Conservation (phyloP, 2,888 invertebrate genomes). For the Zaprionus obscuricornis region DNA sequence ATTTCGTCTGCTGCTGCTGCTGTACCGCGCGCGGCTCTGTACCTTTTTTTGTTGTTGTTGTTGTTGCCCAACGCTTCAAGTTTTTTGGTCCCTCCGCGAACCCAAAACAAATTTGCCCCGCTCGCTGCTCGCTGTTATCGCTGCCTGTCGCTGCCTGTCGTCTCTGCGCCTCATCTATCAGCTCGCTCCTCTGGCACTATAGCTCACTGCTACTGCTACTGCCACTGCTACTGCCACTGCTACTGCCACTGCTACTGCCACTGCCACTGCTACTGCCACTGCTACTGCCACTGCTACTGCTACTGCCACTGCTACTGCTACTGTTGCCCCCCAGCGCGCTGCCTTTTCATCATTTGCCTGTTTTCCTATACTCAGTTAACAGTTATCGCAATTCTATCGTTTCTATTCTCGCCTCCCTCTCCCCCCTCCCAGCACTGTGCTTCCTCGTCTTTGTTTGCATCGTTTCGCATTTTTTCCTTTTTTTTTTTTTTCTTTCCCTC, state of each 20-base stretch:
- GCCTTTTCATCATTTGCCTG: too few species aligned
- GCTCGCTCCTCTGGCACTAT: background rate
- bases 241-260: too few species aligned
- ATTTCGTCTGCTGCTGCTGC: too few species aligned
- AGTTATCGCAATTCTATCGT: conserved; percentile 51
- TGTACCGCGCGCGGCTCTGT: conserved; percentile 61
- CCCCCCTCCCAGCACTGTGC: too few species aligned
- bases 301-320: too few species aligned
- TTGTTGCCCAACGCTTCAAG: conserved; percentile 27
- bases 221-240: too few species aligned
- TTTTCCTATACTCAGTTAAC: conserved; percentile 10
- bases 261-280: too few species aligned
- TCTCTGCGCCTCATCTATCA: too few species aligned
- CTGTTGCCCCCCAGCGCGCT: conserved; percentile 8
- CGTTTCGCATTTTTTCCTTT: conserved; percentile 32
- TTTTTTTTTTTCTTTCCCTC: conserved; percentile 10
- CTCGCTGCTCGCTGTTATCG: background rate
- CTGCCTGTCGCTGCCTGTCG: conserved; percentile 1
- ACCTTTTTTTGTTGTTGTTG: conserved; percentile 58
- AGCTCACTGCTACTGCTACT: too few species aligned
- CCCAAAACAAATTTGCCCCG: background rate
- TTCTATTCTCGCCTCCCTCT: conserved; percentile 29
- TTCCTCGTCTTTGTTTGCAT: too few species aligned
- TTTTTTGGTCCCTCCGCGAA: conserved; percentile 6
- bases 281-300: too few species aligned